Evolutionary conservation across 2,797 vertebrate genomes (phyloP), one percentile per base, ranked within the genome.

Genomic region (Threskiornis aethiopicus): DNA sequence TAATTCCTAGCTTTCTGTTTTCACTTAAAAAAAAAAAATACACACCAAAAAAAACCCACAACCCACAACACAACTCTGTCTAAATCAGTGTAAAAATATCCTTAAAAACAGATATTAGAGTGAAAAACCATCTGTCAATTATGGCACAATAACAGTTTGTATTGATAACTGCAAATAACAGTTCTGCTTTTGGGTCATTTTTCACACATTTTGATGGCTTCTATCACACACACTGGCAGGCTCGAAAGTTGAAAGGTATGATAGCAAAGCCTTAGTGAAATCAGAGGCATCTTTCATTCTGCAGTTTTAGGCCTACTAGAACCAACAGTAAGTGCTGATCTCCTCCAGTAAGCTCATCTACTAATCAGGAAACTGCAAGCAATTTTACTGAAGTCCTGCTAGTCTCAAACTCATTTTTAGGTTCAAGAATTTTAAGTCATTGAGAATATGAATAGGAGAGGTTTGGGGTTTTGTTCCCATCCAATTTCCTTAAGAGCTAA

Each of bases 121-220:
- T 91, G 93, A 92, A 97, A 95, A 97, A 97, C 94, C 96, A 96
- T 97, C 96, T 97, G 96, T 93, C 96, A 96, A 97, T 96, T 96
- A 96, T 96, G 96, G 79, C 96, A 96, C 94, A 97, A 95, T 96
- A 96, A 97, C 96, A 97, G 96, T 97, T 97, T 97, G 96, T 95
- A 97, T 97, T 97, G 96, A 92, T 97, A 96, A 97, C 96, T 93
- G 94, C 87, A 97, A 94, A 66, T 89, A 97, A 95, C 95, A 97
- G 96, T 84, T 97, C 95, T 89, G 93, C 91, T 95, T 96, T 96
- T 95, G 96, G 96, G 96, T 97, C 96, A 97, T 93, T 97, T 97
- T 91, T 97, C 96, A 96, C 96, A 96, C 96, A 91, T 96, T 96
- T 86, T 95, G 95, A 97, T 96, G 94, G 87, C 96, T 96, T 93